Conservation (phyloP, 2,113 vertebrate species). For the Pterophyllum scalare region DNA sequence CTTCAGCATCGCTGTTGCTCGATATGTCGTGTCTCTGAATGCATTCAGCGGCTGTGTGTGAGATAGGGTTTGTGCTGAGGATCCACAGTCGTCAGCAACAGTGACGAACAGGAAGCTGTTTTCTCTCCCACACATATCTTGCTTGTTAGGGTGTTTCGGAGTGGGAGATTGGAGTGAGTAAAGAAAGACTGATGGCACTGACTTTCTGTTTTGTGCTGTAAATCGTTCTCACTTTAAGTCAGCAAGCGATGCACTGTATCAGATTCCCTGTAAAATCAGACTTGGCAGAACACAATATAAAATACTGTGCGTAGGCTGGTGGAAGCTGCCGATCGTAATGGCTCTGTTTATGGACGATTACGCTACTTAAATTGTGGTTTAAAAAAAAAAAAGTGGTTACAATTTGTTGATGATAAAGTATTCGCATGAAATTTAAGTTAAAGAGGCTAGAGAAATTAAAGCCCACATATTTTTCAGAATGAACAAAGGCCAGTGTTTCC, state of each 20-base stretch:
- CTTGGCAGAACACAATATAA: not conserved
- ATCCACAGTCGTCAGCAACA: not conserved
- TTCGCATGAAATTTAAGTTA: not conserved
- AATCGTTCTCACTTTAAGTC: not conserved
- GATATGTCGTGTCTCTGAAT: slow-evolving; percentile 19
- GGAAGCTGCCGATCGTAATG: not conserved
- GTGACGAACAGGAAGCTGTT: slow-evolving; percentile 33
- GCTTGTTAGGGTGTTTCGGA: not conserved
- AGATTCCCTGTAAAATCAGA: not conserved
- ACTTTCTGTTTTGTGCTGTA: not conserved
- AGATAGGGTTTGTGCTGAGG: not conserved
- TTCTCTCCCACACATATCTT: slow-evolving; percentile 24
- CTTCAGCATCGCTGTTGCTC: not conserved
- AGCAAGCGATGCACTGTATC: not conserved
- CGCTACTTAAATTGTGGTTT: not conserved
- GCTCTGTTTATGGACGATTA: not conserved
- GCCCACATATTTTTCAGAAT: not conserved
- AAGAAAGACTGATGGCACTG: not conserved
- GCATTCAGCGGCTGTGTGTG: not conserved
- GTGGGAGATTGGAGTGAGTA: slow-evolving; percentile 14
- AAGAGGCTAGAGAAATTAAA: not conserved
- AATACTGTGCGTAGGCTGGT: not conserved
- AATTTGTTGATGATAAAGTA: slow-evolving; percentile 10
- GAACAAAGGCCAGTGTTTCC: not conserved
- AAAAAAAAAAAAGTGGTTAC: not conserved